Base-by-base conservation (phyloP, 1,140 invertebrate species). In the Brachionus manjavacas region DNA sequence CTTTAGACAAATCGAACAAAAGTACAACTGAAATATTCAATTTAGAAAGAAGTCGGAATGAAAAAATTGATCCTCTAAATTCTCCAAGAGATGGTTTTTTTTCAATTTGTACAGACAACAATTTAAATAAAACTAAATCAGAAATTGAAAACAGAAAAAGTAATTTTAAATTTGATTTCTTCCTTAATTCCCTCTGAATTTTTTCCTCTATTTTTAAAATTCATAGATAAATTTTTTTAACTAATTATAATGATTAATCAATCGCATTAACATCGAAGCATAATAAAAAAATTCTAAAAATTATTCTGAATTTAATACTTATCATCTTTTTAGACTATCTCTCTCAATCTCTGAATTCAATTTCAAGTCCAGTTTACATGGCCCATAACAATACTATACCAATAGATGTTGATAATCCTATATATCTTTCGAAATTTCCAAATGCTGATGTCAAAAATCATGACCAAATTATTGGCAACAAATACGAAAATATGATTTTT, bases 341-440 rank as follows among this genome's bases (percentile, higher is more conserved):
- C 9, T 60, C n/a, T 60, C 16, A 60, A 60, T 60, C 52, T 20
- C 8, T 60, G n/a, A 8, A 20, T 60, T 60, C 52, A 16, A 60
- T 23, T 60, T 20, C 52, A 23, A 60, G 52, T 23, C 20, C 52
- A 60, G 20, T 2, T 60, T 23, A 60, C 52, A 60, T 60, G 52
- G n/a, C 52, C 2, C n/a, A 60, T 9, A 20, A 20, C 52, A 60
- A 46, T 12, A 46, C n/a, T 60, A 20, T 20, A 60, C 52, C 16
- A 16, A 60, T 60, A 3, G 52, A 60, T 20, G 20, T 14, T 72
- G 68, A 72, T 16, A 41, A 72, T 41, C 68, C 68, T 4, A 16
- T 41, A 7, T 72, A n/a, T 41, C 35, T 72, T 14, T 72, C 68
- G 20, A 72, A 72, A 72, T 72, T 72, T 72, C 31, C 68, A 39